Conservation (phyloP, 2,113 vertebrate genomes). For the Pyrgilauda ruficollis region DNA sequence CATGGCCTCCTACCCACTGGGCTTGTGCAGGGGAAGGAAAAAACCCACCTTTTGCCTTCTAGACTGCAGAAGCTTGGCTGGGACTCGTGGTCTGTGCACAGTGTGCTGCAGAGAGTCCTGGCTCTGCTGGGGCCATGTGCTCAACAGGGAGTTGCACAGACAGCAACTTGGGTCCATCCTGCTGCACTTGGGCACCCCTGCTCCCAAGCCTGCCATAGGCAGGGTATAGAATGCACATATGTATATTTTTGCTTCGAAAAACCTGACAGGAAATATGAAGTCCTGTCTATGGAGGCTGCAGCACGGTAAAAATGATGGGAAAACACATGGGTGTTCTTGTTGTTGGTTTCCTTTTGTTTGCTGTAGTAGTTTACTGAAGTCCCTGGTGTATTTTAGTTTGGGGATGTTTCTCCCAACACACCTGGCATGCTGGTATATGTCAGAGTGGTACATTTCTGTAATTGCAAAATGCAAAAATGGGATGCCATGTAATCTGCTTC, state of each 20-base stretch:
- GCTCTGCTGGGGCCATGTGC: not conserved
- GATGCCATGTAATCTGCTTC: not conserved
- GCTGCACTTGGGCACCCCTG: fast-evolving
- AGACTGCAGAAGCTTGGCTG: not conserved
- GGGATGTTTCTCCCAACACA: not conserved
- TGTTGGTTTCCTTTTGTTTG: not conserved
- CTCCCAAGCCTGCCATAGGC: not conserved
- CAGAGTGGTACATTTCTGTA: not conserved
- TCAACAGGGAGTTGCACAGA: fast-evolving
- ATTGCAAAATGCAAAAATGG: fast-evolving
- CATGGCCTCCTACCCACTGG: not conserved
- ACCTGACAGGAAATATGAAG: not conserved
- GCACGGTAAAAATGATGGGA: not conserved
- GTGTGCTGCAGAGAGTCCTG: fast-evolving
- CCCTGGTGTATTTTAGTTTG: not conserved
- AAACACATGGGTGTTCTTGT: not conserved
- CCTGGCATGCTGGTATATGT: not conserved
- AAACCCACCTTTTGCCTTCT: not conserved
- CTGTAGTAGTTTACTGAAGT: not conserved
- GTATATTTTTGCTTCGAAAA: not conserved
- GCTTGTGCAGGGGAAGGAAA: not conserved
- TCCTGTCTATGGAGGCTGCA: not conserved
- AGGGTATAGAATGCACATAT: fast-evolving
- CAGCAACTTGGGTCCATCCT: not conserved
- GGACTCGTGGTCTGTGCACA: not conserved